phyloP scores from a whole-genome alignment of 2,888 invertebrate genomes.

The Caenorhabditis uteleia region DNA sequence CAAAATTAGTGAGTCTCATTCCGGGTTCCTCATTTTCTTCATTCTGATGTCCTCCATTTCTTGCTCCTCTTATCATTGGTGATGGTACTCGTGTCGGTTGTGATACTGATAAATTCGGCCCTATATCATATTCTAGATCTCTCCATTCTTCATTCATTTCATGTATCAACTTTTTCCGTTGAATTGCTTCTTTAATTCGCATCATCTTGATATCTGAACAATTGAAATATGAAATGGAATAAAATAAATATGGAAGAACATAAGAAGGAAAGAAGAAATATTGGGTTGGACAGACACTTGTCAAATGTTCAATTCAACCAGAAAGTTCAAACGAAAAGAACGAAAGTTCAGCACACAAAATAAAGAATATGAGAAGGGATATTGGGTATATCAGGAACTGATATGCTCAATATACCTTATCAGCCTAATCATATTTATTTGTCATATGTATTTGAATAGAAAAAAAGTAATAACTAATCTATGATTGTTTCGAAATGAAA shows the following conservation, averaged over 20 bases:
- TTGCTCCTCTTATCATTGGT: background rate
- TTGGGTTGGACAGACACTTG: no score
- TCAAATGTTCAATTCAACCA: no score
- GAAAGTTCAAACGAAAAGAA: background rate
- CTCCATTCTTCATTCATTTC: conserved; percentile 64
- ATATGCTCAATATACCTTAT: no score
- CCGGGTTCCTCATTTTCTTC: conserved; percentile 1
- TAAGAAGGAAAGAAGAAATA: background rate
- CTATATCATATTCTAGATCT: conserved; percentile 23
- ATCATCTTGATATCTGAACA: conserved; percentile 51
- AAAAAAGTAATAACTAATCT: no score
- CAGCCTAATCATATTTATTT: no score
- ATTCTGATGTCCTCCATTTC: background rate
- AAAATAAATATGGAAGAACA: background rate
- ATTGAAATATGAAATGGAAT: no score
- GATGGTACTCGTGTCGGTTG: background rate
- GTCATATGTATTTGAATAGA: no score
- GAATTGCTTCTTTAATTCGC: conserved; percentile 67
- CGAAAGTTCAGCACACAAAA: no score
- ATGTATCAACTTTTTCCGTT: conserved; percentile 62
- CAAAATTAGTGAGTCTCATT: conserved; percentile 33
- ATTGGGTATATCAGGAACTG: no score
- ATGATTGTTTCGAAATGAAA: no score
- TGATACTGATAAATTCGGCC: background rate
- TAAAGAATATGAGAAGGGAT: no score